Evolutionary conservation across 2,113 vertebrate species (phyloP).

Genomic region (Indri indri): DNA sequence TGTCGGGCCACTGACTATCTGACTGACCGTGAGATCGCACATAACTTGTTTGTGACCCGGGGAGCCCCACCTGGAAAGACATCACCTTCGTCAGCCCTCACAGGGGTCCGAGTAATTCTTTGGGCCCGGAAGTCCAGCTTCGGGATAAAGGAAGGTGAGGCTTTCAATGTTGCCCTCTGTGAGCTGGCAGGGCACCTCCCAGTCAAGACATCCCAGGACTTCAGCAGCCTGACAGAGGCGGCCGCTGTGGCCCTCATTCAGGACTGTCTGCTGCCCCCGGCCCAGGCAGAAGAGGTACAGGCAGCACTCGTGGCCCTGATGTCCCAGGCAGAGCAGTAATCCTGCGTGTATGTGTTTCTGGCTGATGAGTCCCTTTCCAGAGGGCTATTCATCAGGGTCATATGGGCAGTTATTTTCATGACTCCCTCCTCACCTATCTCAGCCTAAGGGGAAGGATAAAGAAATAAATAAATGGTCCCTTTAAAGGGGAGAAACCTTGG

Average conservation of each 20-base stretch:
- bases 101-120: constrained; percentile 87
- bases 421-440: background rate
- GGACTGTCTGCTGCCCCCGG: constrained; percentile 83
- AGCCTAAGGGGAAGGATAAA: background rate
- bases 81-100: background rate
- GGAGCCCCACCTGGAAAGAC: constrained; percentile 83
- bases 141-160: constrained; percentile 87
- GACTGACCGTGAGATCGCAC: constrained; percentile 85
- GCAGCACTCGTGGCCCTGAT: constrained; percentile 82
- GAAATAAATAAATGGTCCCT: background rate
- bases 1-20: constrained; percentile 88
- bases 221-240: constrained; percentile 84
- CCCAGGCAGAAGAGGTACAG: constrained; percentile 82
- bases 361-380: background rate
- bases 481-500: background rate
- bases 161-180: constrained; percentile 94
- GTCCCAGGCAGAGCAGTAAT: background rate
- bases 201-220: constrained; percentile 87
- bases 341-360: background rate
- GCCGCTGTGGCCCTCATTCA: constrained; percentile 83
- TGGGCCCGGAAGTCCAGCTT: constrained; percentile 91
- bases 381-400: background rate
- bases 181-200: constrained; percentile 94
- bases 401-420: background rate
- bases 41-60: constrained; percentile 91